These are phyloP conservation scores for Dasypus novemcinctus DNA, from an alignment of 2,113 vertebrate genomes.

Conservation along the genomic window DNA sequence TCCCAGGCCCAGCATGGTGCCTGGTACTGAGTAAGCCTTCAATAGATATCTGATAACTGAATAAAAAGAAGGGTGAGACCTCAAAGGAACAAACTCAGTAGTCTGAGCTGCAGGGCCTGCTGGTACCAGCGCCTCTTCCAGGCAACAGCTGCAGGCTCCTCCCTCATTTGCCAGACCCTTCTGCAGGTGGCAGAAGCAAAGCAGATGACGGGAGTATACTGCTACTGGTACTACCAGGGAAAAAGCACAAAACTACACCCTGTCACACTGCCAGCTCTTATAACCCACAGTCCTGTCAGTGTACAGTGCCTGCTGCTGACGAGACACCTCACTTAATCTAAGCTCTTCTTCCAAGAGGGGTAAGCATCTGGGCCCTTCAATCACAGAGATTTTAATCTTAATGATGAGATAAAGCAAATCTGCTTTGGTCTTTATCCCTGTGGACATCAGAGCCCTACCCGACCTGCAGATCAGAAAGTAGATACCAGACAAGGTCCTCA, in stretches of 20 bases:
- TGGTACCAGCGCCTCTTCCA: slow-evolving; percentile 51
- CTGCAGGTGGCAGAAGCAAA: slow-evolving; percentile 67
- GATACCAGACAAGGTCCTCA: not conserved
- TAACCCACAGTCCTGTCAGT: slow-evolving; percentile 1
- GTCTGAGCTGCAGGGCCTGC: slow-evolving; percentile 29
- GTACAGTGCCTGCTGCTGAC: slow-evolving; percentile 42
- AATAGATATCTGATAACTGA: slow-evolving; percentile 22
- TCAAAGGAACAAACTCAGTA: slow-evolving; percentile 43
- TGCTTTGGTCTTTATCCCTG: not conserved
- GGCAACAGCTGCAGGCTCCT: slow-evolving; percentile 69
- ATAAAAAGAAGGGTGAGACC: slow-evolving; percentile 48
- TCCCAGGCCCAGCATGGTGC: not conserved
- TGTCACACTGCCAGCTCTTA: slow-evolving; percentile 42
- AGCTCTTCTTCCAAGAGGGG: slow-evolving; percentile 19
- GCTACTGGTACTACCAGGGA: slow-evolving; percentile 47
- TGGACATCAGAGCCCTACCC: not conserved
- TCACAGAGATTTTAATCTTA: slow-evolving; percentile 45
- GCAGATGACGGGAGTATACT: slow-evolving; percentile 39
- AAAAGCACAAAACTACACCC: not conserved
- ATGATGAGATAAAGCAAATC: slow-evolving; percentile 6
- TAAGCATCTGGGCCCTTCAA: not conserved
- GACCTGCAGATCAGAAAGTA: slow-evolving; percentile 1
- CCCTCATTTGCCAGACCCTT: slow-evolving; percentile 59
- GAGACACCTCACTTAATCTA: not conserved
- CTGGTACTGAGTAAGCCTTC: slow-evolving; percentile 9